Percentiles rank a stretch among this genome's conserved stretches.
Evolutionary conservation across 2,888 invertebrate species (phyloP).

Genomic region (Lampropteryx suffumata): DNA sequence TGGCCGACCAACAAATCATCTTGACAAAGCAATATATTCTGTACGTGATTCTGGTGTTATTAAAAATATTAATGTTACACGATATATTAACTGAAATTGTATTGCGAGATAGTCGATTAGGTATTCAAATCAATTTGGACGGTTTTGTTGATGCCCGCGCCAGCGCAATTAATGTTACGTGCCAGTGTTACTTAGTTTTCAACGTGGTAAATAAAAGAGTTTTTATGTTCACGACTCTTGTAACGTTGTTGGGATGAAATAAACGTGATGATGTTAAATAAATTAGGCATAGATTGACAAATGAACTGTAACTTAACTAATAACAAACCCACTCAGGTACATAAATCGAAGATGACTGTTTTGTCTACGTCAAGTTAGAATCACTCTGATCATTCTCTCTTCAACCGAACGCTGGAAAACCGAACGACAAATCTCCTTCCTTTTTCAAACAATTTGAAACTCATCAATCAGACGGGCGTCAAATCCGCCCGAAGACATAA

Average conservation of each 20-base stretch:
- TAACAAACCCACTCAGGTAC: no score
- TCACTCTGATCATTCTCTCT: conserved; percentile 20
- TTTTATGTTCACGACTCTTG: conserved; percentile 67
- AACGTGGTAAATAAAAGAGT: conserved; percentile 52
- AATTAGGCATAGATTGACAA: conserved; percentile 65
- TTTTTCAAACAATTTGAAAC: conserved; percentile 38
- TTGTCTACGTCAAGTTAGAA: no score
- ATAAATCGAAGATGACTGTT: no score
- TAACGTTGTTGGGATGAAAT: conserved; percentile 59
- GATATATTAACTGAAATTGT: conserved; percentile 63
- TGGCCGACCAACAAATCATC: conserved; percentile 52
- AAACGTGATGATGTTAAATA: conserved; percentile 65
- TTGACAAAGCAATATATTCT: conserved; percentile 57
- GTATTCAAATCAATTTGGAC: conserved; percentile 72
- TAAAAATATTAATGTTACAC: conserved; percentile 63
- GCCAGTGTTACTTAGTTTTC: conserved; percentile 63
- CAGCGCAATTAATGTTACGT: conserved; percentile 69
- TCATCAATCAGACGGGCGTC: conserved; percentile 74
- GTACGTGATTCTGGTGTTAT: conserved; percentile 53
- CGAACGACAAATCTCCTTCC: conserved; percentile 28
- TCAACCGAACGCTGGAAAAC: conserved; percentile 9
- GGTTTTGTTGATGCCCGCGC: conserved; percentile 57
- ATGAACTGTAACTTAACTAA: conserved; percentile 30
- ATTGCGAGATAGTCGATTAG: conserved; percentile 64
- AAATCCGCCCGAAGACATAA: conserved; percentile 73